These are phyloP conservation scores for Habrosyne pyritoides DNA, from an alignment of 2,888 invertebrate genomes.

Conservation along the genomic window DNA sequence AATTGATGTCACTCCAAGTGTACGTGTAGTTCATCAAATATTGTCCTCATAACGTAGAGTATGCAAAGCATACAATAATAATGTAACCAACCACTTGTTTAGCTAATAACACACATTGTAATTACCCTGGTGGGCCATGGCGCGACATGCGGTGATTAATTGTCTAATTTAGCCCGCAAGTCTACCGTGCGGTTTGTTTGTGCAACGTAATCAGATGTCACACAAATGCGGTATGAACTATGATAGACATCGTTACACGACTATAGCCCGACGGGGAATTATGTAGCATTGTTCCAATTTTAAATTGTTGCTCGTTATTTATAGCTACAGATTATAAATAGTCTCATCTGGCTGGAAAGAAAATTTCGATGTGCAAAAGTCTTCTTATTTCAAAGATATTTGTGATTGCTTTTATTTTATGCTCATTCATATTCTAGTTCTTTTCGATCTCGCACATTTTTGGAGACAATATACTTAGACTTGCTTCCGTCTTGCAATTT, in stretches of 20 bases:
- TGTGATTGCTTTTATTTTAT: too few relatives aligned
- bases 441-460: too few relatives aligned
- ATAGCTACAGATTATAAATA: too few relatives aligned
- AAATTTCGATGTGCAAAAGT: too few relatives aligned
- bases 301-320: not conserved
- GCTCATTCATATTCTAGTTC: too few relatives aligned
- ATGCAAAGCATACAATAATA: not conserved
- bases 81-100: slow-evolving; percentile 7
- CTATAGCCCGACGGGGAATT: not conserved
- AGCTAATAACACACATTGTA: slow-evolving; percentile 18
- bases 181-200: slow-evolving; percentile 18
- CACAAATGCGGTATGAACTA: not conserved
- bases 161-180: slow-evolving; percentile 44
- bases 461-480: too few relatives aligned
- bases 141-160: slow-evolving; percentile 36
- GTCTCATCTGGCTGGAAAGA: too few relatives aligned
- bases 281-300: not conserved
- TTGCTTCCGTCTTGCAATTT: too few relatives aligned
- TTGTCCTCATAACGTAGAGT: not conserved
- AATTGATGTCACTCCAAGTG: not conserved
- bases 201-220: slow-evolving; percentile 7
- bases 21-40: not conserved
- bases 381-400: too few relatives aligned
- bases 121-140: slow-evolving; percentile 23
- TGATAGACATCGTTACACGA: not conserved